Evolutionary conservation across 1,140 invertebrate genomes (phyloP), one percentile per base, ranked within the genome.

Genomic region (Bombus affinis): DNA sequence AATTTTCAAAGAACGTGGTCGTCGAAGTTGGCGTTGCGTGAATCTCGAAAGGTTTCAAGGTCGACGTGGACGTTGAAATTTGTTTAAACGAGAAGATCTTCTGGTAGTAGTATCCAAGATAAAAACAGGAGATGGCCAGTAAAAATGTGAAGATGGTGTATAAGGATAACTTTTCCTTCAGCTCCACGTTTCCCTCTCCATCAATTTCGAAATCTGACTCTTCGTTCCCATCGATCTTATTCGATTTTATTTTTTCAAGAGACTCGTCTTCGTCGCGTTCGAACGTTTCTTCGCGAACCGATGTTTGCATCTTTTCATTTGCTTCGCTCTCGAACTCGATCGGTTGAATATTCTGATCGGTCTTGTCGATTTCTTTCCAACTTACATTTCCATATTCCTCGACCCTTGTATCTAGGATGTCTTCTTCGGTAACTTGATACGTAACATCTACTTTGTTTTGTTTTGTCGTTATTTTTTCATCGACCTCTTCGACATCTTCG

Each of bases 1-100:
- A 39, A 3, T 85, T 73, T 8, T 80, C 76, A 4, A 81, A 5
- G 18, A 85, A 59, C 44, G 28, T 22, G 18, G 37, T 35, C 10
- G 83, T 85, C 1, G 83, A 81, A 0, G 59, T 81, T 0, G 78
- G 59, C 1, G n/a, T 42, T 1, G 81, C 15, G 53, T 87, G 81
- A 18, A 87, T 42, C 3, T 87, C 86, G 47, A 66, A 84, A 0
- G 81, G 86, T 18, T 42, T 87, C n/a, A 75, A 22, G 1, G 44
- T 65, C 10, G 53, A 74, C 13, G 74, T 68, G 22, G 85, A 37
- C 37, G 32, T 66, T 1, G 83, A 68, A 3, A 35, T 25, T 3
- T 44, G 44, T 1, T 10, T 18, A 5, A 59, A 28, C 4, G 71
- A 35, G 1, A 9, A 44, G 6, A 85, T 18, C 13, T 57, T 42